Percentiles rank a stretch among this genome's conserved stretches.
These are phyloP conservation scores for Metellina segmentata DNA, from an alignment of 2,888 invertebrate genomes.

Conservation along the genomic window DNA sequence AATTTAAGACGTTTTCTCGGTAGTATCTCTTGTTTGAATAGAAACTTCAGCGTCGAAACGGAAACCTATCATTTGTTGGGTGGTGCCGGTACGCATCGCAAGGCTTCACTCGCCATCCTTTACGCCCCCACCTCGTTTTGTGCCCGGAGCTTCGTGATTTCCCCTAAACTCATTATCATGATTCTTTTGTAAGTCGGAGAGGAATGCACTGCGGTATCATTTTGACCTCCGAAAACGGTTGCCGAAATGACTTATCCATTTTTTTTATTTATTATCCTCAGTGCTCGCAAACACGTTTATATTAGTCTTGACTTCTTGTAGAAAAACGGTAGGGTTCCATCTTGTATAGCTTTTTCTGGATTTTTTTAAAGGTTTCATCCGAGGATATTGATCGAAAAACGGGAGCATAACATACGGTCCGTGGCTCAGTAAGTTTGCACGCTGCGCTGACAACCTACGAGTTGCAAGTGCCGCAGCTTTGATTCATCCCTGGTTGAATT, in stretches of 20 bases:
- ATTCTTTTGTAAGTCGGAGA: conserved; percentile 4
- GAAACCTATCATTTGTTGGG: conserved; percentile 58
- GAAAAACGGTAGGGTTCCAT: not conserved
- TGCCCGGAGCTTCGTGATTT: not conserved
- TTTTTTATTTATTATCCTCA: not conserved
- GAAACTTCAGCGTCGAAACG: not conserved
- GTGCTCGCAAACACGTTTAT: not conserved
- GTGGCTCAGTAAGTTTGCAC: too few species aligned
- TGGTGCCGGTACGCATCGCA: not conserved
- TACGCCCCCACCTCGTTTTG: conserved; percentile 22
- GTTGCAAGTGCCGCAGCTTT: too few species aligned
- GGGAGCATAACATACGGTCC: too few species aligned
- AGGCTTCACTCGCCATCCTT: not conserved
- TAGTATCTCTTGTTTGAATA: conserved; percentile 54
- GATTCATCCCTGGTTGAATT: too few species aligned
- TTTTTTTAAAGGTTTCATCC: not conserved
- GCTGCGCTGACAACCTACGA: too few species aligned
- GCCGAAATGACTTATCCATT: not conserved
- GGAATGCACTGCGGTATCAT: conserved; percentile 18
- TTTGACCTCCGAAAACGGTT: conserved; percentile 22
- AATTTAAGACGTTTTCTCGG: conserved; percentile 35
- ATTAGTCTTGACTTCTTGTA: not conserved
- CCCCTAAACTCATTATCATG: not conserved
- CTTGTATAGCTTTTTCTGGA: not conserved
- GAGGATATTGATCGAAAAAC: not conserved